Conservation (phyloP, 2,888 invertebrate genomes). For the Hetaerina titia region DNA sequence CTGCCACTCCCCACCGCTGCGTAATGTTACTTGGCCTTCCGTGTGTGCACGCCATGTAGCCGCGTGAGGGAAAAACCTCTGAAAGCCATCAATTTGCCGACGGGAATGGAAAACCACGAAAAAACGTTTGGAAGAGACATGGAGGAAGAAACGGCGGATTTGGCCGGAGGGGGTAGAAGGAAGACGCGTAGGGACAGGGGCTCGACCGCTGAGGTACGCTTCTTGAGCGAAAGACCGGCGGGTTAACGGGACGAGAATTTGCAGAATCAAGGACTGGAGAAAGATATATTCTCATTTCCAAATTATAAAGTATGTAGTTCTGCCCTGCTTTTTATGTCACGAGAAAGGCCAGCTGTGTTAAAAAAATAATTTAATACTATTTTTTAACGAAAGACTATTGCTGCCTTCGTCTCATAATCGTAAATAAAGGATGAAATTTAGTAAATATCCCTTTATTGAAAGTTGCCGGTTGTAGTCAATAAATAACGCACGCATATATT, state of each 20-base stretch:
- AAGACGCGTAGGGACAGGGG: neutral
- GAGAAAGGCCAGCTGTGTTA: neutral
- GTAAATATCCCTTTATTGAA: too few relatives aligned
- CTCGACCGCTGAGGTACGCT: neutral
- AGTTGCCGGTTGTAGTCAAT: too few relatives aligned
- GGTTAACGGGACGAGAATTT: neutral
- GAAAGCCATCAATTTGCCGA: constrained; percentile 46
- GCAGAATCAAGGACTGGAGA: neutral
- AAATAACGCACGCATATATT: too few relatives aligned
- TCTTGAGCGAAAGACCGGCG: neutral
- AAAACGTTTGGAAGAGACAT: neutral
- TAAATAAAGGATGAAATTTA: too few relatives aligned
- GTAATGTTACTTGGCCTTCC: neutral
- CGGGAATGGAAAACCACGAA: neutral
- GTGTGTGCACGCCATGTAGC: neutral
- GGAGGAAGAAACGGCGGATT: neutral
- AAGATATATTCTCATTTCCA: neutral
- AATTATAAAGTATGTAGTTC: neutral
- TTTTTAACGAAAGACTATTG: neutral
- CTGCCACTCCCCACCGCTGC: too few relatives aligned
- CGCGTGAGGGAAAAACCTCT: constrained; percentile 11
- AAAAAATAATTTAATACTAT: neutral
- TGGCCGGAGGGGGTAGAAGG: neutral
- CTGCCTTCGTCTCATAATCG: neutral
- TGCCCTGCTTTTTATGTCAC: neutral